A percentile compares a stretch with the other conserved stretches of the same genome.
phyloP scores from a whole-genome alignment of 2,113 vertebrate genomes.

The Toxotes chatareus region DNA sequence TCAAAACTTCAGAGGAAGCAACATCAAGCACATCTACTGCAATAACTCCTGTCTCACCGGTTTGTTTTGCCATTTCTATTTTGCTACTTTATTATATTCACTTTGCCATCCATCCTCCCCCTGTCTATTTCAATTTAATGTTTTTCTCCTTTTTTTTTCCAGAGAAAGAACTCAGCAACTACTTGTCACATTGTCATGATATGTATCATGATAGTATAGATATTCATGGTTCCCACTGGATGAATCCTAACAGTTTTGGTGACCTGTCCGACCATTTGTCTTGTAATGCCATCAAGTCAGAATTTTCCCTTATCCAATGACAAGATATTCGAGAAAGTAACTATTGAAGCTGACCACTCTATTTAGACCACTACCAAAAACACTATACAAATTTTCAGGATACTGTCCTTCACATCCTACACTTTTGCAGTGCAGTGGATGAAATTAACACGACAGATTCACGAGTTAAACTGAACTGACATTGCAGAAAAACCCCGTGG shows the following conservation, averaged over 20 bases:
- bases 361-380: neutral
- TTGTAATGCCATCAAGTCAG: neutral
- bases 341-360: no score
- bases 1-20: constrained; percentile 7
- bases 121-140: neutral
- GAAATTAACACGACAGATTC: neutral
- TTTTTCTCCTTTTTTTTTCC: neutral
- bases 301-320: neutral
- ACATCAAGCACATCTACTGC: neutral
- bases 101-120: neutral
- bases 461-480: neutral
- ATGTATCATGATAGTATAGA: neutral
- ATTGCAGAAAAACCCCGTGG: neutral
- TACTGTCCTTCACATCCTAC: neutral
- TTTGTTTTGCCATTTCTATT: neutral
- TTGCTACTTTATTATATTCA: neutral
- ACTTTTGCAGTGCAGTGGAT: neutral
- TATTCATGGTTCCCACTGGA: neutral
- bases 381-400: neutral
- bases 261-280: neutral
- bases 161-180: neutral
- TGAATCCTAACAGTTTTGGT: neutral
- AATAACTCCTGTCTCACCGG: neutral
- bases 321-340: neutral
- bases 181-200: neutral